Conservation (phyloP, 2,113 vertebrate species). For the Cyprinodon tularosa region DNA sequence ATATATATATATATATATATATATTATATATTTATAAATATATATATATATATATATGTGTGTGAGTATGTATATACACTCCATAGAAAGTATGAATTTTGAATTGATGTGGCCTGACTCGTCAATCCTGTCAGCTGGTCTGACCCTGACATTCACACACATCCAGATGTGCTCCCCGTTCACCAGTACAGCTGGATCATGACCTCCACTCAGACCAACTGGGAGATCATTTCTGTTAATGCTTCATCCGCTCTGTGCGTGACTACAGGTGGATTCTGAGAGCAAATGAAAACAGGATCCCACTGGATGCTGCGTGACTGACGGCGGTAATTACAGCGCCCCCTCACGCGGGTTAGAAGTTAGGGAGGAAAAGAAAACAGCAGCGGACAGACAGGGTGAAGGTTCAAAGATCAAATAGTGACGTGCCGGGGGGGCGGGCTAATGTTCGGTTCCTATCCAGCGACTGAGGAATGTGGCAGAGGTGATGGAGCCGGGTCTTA, state of each 20-base stretch:
- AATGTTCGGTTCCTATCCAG: slow-evolving; percentile 40
- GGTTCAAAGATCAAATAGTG: slow-evolving; percentile 64
- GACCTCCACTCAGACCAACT: slow-evolving; percentile 63
- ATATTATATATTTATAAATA: no score
- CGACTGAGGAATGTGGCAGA: slow-evolving; percentile 8
- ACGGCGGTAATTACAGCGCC: slow-evolving; percentile 67
- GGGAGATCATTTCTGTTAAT: slow-evolving; percentile 50
- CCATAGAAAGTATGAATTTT: slow-evolving; percentile 56
- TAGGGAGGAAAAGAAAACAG: slow-evolving; percentile 46
- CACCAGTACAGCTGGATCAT: slow-evolving; percentile 55
- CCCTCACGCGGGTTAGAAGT: slow-evolving; percentile 40
- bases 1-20: no score
- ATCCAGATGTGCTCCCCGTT: slow-evolving; percentile 43
- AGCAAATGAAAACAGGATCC: slow-evolving; percentile 40
- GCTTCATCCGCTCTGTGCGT: slow-evolving; percentile 39
- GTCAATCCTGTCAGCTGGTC: no score
- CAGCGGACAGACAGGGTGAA: slow-evolving; percentile 53
- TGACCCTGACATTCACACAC: slow-evolving; percentile 29
- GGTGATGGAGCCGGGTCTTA: slow-evolving; percentile 20
- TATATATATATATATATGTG: no score
- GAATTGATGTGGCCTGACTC: slow-evolving; percentile 19
- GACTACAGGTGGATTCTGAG: slow-evolving; percentile 40
- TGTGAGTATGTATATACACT: neutral
- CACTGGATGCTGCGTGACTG: slow-evolving; percentile 52
- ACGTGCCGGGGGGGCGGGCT: slow-evolving; percentile 46